Base-by-base conservation (phyloP, 53 echinoderm and acorn worm species). In the Crossaster papposus region DNA sequence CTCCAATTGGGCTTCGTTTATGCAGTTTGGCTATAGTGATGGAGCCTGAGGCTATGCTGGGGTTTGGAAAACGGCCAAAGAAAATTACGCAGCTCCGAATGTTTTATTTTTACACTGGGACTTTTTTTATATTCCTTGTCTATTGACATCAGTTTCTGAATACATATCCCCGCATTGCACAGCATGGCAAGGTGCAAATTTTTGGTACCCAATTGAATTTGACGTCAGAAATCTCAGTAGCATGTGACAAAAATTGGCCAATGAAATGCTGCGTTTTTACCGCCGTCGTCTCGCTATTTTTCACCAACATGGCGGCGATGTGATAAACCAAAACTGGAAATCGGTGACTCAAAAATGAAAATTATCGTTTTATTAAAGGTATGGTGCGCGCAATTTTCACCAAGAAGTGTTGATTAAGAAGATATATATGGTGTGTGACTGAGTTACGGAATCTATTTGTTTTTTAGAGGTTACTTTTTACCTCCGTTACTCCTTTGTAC, bases 201-300 rank as follows among this genome's bases (percentile, higher is more conserved):
- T 81, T 81, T 26, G 58, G 82, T 64, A 81, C 81, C 93, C 93
- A 93, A 93, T 93, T 82, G 93, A 91, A 93, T 88, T 90, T 91
- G 77, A 93, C 93, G 91, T 93, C 93, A 93, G 93, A 90, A 91
- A 93, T 87, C 65, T 10, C 54, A 28, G 64, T 74, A 30, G 54
- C 88, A 93, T 91, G 90, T 93, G 90, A 91, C 76, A 54, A 44
- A 79, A 80, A 77, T 70, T 15, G 86, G 62, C 94, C 94, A 94
- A 94, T 94, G 86, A 92, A 54, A 86, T 51, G 79, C 80, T 29
- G 70, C 81, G 94, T 94, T 89, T 89, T 86, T 73, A 55, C 64
- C 63, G 64, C 81, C 73, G 80, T 82, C 90, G 90, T 89, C 89
- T 44, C 80, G 89, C 89, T 89, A 79, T 79, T 79, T 79, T 65